These are phyloP conservation scores for Leptosomus discolor DNA, from an alignment of 2,113 vertebrate species.

Conservation along the genomic window DNA sequence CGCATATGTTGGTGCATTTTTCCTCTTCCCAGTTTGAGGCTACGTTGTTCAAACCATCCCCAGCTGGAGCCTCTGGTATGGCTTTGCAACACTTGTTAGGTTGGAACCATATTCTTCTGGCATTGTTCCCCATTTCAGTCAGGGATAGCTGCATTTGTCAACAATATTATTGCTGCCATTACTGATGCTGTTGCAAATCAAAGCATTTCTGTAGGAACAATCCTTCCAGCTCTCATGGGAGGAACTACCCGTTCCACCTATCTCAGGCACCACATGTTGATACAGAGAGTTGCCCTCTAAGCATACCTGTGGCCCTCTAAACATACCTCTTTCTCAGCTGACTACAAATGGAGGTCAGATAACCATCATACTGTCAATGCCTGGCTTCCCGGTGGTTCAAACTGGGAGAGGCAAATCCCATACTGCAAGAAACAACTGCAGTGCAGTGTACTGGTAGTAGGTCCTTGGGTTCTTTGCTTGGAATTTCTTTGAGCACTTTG, in stretches of 20 bases:
- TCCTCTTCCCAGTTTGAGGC: background rate
- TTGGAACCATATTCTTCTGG: background rate
- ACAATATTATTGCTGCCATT: background rate
- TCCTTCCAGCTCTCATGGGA: background rate
- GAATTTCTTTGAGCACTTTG: background rate
- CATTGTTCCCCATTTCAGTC: background rate
- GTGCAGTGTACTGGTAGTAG: background rate
- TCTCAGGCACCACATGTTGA: background rate
- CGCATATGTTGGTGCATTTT: fast-evolving
- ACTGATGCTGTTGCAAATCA: background rate
- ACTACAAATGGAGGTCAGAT: background rate
- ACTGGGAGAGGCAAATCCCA: background rate
- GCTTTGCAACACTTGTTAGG: background rate
- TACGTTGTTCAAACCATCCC: fast-evolving
- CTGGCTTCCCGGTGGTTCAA: background rate
- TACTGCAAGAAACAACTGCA: background rate
- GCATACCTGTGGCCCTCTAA: background rate
- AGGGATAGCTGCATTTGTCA: background rate
- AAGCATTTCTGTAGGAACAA: background rate
- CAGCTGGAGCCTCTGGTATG: background rate
- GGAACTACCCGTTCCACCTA: background rate
- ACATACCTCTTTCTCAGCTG: background rate
- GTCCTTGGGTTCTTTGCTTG: background rate
- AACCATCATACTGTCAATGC: background rate
- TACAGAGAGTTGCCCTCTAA: background rate